phyloP scores from a whole-genome alignment of 2,797 vertebrate species.

The Taenioides sp. region DNA sequence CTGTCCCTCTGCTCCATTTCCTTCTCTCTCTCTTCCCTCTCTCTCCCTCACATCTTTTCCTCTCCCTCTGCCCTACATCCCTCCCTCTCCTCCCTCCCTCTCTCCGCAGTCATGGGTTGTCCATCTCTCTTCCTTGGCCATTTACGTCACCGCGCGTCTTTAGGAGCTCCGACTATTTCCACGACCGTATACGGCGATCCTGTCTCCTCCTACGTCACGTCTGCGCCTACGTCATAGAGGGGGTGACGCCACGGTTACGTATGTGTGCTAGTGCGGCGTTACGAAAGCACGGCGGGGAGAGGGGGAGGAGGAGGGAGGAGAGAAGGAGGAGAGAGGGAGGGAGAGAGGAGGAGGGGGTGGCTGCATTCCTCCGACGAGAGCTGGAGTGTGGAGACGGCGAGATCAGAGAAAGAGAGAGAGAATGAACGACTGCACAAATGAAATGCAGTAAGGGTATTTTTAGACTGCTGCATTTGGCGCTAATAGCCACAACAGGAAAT shows the following conservation, averaged over 20 bases:
- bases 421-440: constrained; percentile 14
- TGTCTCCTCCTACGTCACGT: constrained; percentile 56
- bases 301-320: not conserved
- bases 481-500: too few species aligned
- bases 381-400: too few species aligned
- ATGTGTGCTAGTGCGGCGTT: constrained; percentile 38
- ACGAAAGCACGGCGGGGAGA: constrained; percentile 14
- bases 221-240: constrained; percentile 40
- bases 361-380: constrained; percentile 10
- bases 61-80: not conserved
- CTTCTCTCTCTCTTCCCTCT: not conserved
- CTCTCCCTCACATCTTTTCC: not conserved
- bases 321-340: not conserved
- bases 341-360: not conserved
- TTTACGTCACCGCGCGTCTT: constrained; percentile 57
- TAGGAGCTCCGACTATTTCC: constrained; percentile 44
- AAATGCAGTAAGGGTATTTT: constrained; percentile 22
- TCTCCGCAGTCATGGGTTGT: constrained; percentile 60
- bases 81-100: not conserved
- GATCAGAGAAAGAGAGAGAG: constrained; percentile 27
- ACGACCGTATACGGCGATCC: constrained; percentile 72
- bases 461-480: not conserved
- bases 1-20: not conserved
- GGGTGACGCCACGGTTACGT: constrained; percentile 62
- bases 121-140: constrained; percentile 12